Percentiles rank a stretch among this genome's conserved stretches.
phyloP scores from a whole-genome alignment of 2,797 vertebrate species.

The Sorex maritimensis region DNA sequence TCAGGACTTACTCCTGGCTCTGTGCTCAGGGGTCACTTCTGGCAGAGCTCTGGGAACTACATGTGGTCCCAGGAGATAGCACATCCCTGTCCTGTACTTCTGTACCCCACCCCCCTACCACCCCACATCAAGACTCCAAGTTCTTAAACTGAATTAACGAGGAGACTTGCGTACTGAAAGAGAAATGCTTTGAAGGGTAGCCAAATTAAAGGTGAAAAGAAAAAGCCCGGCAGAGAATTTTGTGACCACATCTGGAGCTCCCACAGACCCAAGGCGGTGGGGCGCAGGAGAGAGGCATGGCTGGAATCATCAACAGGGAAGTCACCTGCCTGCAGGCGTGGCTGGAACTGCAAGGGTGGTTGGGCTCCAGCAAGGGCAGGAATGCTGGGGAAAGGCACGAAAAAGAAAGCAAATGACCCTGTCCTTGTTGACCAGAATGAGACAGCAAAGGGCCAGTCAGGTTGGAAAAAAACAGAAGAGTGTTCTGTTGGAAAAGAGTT shows the following conservation, averaged over 20 bases:
- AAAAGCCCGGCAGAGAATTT: not conserved
- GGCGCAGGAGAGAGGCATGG: not conserved
- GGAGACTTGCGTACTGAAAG: not conserved
- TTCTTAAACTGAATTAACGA: not conserved
- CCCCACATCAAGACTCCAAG: not conserved
- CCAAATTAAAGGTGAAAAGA: constrained; percentile 30
- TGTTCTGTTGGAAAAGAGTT: not conserved
- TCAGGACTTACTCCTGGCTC: too few relatives aligned
- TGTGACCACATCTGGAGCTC: not conserved
- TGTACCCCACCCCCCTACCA: too few relatives aligned
- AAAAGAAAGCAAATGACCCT: constrained; percentile 21
- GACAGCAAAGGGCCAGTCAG: not conserved
- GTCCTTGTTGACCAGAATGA: constrained; percentile 18
- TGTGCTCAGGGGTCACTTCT: too few relatives aligned
- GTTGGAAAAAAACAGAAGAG: not conserved
- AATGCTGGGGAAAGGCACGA: not conserved
- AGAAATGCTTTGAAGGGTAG: not conserved
- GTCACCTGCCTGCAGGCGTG: not conserved
- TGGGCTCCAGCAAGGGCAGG: not conserved
- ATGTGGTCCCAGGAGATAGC: too few relatives aligned
- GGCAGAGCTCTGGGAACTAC: too few relatives aligned
- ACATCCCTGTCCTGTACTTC: too few relatives aligned
- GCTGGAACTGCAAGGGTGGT: not conserved
- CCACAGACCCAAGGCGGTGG: not conserved
- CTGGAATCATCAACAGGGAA: not conserved